Base-by-base conservation (phyloP, 2,113 vertebrate genomes). In the Erythrocebus patas region DNA sequence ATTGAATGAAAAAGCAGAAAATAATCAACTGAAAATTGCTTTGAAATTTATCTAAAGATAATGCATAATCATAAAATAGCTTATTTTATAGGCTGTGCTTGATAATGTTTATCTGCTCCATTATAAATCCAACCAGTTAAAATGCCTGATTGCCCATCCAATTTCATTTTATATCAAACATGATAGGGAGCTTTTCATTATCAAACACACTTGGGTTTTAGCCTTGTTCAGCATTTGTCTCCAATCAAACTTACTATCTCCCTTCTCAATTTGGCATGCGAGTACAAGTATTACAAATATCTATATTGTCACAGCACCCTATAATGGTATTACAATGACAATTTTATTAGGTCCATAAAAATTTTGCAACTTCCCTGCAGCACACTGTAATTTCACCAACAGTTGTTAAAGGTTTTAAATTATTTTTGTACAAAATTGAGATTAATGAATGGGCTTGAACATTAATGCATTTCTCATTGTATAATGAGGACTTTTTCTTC, bases 341-440 rank as follows among this genome's bases (percentile, higher is more conserved):
- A 98, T 98, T 99, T 99, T 99, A 99, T 99, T 98, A 98, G 98
- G 70, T 98, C 99, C 98, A 98, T 99, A 99, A 99, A 99, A 99
- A 97, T 98, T 99, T 99, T 98, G 99, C 98, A 99, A 99, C 99
- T 99, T 99, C 99, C 98, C 98, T 98, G 97, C 98, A 99, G 99
- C 98, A 99, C 98, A 99, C 97, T 99, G 99, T 99, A 99, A 99
- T 99, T 99, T 99, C 99, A 99, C 98, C 99, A 99, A 98, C 97
- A 98, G 98, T 99, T 99, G 98, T 99, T 99, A 99, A 99, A 99
- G 98, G 98, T 99, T 98, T 99, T 99, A 99, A 99, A 99, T 99
- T 99, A 99, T 99, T 99, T 99, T 99, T 99, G 98, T 98, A 98
- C 98, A 98, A 98, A 99, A 99, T 98, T 98, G 98, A 99, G 99